phyloP scores from a whole-genome alignment of 1,140 invertebrate species.

The Heliconius himera region DNA sequence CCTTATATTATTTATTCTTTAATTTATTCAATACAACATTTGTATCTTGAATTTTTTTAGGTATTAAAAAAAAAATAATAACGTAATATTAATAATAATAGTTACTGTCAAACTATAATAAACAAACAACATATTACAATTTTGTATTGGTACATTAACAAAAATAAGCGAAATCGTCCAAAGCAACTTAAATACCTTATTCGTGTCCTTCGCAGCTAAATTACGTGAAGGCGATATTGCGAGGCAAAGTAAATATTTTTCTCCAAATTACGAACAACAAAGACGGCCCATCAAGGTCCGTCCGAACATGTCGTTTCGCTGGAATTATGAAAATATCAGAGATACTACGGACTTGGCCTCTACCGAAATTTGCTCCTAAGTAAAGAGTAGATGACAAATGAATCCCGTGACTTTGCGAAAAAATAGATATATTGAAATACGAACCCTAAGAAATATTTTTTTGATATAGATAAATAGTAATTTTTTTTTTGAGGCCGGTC shows the following conservation, averaged over 20 bases:
- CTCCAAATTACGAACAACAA: conserved; percentile 9
- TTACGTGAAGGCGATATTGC: neutral
- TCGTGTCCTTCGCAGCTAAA: neutral
- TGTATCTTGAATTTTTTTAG: too few species aligned
- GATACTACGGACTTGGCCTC: conserved; percentile 45
- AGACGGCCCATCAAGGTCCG: conserved; percentile 8
- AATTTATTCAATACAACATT: too few species aligned
- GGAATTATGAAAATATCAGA: conserved; percentile 63
- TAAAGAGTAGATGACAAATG: conserved; percentile 64
- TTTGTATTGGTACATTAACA: neutral
- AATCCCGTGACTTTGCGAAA: conserved; percentile 57
- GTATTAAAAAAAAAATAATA: too few species aligned
- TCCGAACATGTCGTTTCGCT: conserved; percentile 2
- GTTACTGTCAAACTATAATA: neutral
- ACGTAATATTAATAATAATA: neutral
- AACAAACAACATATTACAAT: neutral
- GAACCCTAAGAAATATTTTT: neutral
- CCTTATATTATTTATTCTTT: too few species aligned
- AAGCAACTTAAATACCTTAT: neutral
- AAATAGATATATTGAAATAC: neutral
- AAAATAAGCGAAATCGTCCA: neutral
- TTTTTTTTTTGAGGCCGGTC: too few species aligned
- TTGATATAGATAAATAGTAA: too few species aligned
- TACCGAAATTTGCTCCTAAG: conserved; percentile 60
- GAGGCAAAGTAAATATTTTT: conserved; percentile 8